Conservation (phyloP, 2,113 vertebrate genomes). For the Felis catus region DNA sequence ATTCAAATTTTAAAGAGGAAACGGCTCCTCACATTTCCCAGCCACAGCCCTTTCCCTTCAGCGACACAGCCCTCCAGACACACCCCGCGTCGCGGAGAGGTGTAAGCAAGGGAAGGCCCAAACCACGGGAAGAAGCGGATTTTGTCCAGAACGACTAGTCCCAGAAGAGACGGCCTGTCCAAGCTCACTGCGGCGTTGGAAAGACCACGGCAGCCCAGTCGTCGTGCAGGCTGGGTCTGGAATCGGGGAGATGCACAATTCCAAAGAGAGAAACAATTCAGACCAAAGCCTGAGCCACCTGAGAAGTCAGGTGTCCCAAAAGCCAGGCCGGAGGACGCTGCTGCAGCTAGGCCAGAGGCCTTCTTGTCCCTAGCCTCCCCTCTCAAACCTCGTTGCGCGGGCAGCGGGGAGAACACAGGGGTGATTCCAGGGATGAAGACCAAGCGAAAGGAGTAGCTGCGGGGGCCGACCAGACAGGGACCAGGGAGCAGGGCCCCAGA, state of each 20-base stretch:
- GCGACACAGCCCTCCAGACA: background rate
- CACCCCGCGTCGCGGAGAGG: background rate
- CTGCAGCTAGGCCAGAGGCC: background rate
- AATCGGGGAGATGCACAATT: background rate
- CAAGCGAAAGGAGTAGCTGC: background rate
- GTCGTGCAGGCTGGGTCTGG: background rate
- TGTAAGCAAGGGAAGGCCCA: background rate
- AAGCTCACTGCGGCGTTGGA: background rate
- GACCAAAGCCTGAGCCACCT: background rate
- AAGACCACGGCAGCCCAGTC: background rate
- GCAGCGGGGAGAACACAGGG: background rate
- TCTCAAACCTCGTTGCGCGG: background rate
- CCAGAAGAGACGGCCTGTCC: background rate
- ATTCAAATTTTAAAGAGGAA: background rate
- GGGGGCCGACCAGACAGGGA: background rate
- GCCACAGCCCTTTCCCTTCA: background rate
- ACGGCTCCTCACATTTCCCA: background rate
- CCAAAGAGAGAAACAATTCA: background rate
- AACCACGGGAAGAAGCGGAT: background rate
- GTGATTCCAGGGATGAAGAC: background rate
- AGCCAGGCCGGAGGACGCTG: background rate
- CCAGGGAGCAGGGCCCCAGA: too few relatives aligned
- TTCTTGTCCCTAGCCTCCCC: background rate
- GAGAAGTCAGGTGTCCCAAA: background rate
- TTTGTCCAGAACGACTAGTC: background rate